Evolutionary conservation across 2,888 invertebrate species (phyloP), one percentile per base, ranked within the genome.

Genomic region (Cephalotes varians): DNA sequence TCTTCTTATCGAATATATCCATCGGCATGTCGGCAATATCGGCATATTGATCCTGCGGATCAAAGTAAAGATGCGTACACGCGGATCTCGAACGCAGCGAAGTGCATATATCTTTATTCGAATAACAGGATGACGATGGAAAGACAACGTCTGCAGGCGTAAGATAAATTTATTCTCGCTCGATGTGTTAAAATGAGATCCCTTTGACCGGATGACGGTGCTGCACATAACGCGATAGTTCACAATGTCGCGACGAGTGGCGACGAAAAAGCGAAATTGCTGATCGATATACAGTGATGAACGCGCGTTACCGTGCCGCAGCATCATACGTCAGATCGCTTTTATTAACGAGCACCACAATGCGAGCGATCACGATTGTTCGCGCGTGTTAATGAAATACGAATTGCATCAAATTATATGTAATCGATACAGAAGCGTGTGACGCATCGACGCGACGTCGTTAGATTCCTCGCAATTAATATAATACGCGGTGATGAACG

Each of bases 121-220:
- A 73, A 81, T 82, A 85, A 81, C 65, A 64, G 51, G 83, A 65
- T 80, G 87, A 80, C 86, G 87, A 86, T 87, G 81, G 58, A 83
- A 86, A 86, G 87, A 88, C 86, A 89, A 86, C 81, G 88, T 88
- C 88, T 88, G 88, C 82, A 34, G 79, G 71, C 60, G 73, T 84
- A 86, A 88, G 89, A 89, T 89, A 89, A 89, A 89, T 89, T 89
- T 81, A 84, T 89, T 89, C 87, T 79, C 84, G 81, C 81, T 60
- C 37, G 69, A 77, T 76, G 86, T 83, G 85, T 85, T 85, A 82
- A 85, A 86, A 83, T 79, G 83, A 44, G 77, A 56, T 82, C 77
- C 49, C 65, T 80, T 72, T 83, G 86, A 85, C 84, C 83, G 65
- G 81, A 65, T 83, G 76, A 54, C 34, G 81, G 73, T 80, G 85